Evolutionary conservation across 1,140 invertebrate species (phyloP).

Genomic region (Halyomorpha halys): DNA sequence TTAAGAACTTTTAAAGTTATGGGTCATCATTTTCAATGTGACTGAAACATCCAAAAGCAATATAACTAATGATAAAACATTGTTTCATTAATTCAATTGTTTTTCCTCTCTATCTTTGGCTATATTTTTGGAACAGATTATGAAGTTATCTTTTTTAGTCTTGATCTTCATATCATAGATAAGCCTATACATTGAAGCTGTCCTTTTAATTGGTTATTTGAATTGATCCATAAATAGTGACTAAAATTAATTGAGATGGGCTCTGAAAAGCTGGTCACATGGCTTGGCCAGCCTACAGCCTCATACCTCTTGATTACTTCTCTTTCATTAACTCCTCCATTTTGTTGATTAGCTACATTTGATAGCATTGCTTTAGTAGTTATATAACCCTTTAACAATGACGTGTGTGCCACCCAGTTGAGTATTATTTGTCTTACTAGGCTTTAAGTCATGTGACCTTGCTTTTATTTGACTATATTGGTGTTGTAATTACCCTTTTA

Average conservation of each 20-base stretch:
- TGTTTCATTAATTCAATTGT: no score
- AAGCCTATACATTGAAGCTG: no score
- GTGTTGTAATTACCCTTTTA: constrained; percentile 23
- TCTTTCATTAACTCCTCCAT: constrained; percentile 20
- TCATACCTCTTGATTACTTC: constrained; percentile 25
- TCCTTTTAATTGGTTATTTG: no score
- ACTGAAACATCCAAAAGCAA: no score
- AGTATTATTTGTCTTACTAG: constrained; percentile 31
- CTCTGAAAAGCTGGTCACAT: constrained; percentile 36
- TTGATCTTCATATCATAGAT: no score
- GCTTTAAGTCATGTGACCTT: constrained; percentile 34
- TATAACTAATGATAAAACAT: no score
- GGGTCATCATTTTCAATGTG: no score
- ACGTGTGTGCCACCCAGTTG: constrained; percentile 35
- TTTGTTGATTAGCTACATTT: constrained; percentile 27
- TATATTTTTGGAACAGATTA: no score
- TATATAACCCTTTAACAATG: constrained; percentile 29
- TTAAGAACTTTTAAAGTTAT: no score
- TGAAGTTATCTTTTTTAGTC: no score
- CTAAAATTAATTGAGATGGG: background rate
- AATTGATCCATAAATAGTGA: no score
- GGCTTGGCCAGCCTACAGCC: constrained; percentile 30
- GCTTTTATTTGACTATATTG: constrained; percentile 30
- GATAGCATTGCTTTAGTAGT: constrained; percentile 20
- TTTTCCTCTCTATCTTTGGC: no score